A percentile compares a stretch with the other conserved stretches of the same genome.
These are phyloP conservation scores for Tiliqua scincoides DNA, from an alignment of 2,113 vertebrate genomes.

Conservation along the genomic window DNA sequence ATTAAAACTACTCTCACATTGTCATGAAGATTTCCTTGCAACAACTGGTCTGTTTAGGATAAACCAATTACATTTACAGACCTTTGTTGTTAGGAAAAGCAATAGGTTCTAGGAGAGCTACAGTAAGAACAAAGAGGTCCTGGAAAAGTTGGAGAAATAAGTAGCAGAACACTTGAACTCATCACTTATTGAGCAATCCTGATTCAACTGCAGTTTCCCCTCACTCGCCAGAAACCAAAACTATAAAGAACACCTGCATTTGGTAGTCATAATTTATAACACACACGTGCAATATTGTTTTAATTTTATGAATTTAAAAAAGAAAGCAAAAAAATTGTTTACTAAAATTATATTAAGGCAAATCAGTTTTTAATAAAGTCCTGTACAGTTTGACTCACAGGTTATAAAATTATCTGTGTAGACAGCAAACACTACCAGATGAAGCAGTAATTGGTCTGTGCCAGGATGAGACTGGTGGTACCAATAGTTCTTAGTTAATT, in stretches of 20 bases:
- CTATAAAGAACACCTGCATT: background rate
- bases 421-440: constrained; percentile 4
- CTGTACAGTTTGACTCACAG: background rate
- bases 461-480: constrained; percentile 34
- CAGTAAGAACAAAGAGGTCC: background rate
- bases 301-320: background rate
- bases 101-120: background rate
- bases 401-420: constrained; percentile 6
- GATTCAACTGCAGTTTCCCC: background rate
- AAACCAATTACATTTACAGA: background rate
- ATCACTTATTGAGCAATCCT: background rate
- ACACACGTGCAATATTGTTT: background rate
- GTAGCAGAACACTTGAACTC: background rate
- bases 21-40: background rate
- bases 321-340: background rate
- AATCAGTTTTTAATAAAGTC: background rate
- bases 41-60: background rate
- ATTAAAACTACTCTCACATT: background rate
- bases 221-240: background rate
- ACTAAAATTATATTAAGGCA: background rate
- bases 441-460: constrained; percentile 26
- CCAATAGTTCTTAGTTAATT: constrained; percentile 53
- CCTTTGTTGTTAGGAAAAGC: background rate
- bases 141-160: background rate
- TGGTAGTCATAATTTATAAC: background rate